phyloP scores from a whole-genome alignment of 1,140 invertebrate genomes.

The Archivesica marissinica region DNA sequence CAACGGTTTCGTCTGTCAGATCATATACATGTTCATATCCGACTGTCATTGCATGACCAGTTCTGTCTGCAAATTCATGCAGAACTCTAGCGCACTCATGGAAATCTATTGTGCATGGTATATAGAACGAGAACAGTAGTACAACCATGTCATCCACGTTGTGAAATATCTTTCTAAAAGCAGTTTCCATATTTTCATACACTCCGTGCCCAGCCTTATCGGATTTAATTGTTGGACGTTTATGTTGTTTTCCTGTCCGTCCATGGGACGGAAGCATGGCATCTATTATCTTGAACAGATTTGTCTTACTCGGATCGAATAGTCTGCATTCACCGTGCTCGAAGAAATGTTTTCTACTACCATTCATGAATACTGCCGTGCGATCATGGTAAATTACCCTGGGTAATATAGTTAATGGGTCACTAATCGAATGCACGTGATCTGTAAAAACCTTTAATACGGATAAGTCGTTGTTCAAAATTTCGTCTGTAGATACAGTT shows the following conservation, averaged over 20 bases:
- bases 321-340: constrained; percentile 27
- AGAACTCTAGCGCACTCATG: constrained; percentile 7
- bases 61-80: not conserved
- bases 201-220: not conserved
- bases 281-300: constrained; percentile 12
- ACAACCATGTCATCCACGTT: not conserved
- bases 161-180: not conserved
- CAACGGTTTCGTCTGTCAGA: not conserved
- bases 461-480: not conserved
- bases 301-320: constrained; percentile 1
- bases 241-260: not conserved
- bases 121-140: constrained; percentile 9
- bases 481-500: constrained; percentile 3
- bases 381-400: constrained; percentile 6
- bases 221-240: not conserved
- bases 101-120: constrained; percentile 10
- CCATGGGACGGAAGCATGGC: too few species aligned
- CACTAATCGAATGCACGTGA: not conserved
- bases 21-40: constrained; percentile 6
- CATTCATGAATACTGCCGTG: not conserved
- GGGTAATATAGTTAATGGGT: not conserved
- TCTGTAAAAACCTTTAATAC: not conserved
- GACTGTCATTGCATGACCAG: not conserved
- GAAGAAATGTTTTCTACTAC: not conserved
- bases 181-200: constrained; percentile 9